Evolutionary conservation across 2,797 vertebrate species (phyloP), one percentile per base, ranked within the genome.

Genomic region (Leucoraja ocellata): DNA sequence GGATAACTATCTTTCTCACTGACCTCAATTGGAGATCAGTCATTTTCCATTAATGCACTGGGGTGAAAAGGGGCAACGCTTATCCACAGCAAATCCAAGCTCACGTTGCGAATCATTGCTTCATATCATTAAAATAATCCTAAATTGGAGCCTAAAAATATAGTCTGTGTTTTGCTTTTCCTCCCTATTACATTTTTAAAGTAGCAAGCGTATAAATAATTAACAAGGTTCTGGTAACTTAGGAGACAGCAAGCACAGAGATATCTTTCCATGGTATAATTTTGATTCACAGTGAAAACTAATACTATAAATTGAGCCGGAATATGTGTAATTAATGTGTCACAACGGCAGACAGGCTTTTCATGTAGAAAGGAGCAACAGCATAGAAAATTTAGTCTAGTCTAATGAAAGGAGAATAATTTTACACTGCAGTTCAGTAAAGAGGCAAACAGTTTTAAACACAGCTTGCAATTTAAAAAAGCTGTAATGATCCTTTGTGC

Each of bases 191-290:
- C 68, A 73, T 74, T 46, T 73, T 91, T 91, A 73, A 91, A 39
- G 36, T 54, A 74, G 65, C 23, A 91, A 91, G 68, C 68, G 36
- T 23, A 91, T 91, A 23, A 91, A 74, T 91, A 73, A 91, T 91
- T 74, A 91, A 91, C 71, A 46, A 76, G 13, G 23, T 92, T 92
- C 90, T 76, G 46, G 73, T 14, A 92, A 76, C 65, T 39, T 92
- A 76, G 58, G 25, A 68, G 71, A 92, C 36, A 74, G 90, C 90
- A 92, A 76, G 39, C 90, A 28, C 39, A 73, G 90, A 73, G 68
- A 54, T 92, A 28, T 25, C 28, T 54, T 92, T 92, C 25, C 36
- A 92, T 32, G 28, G 23, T 54, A 76, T 92, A 74, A 92, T 54
- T 92, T 92, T 76, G 21, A 92, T 58, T 39, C 71, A 54, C 71